A percentile compares a stretch with the other conserved stretches of the same genome.
Evolutionary conservation across 2,797 vertebrate genomes (phyloP).

Genomic region (Xenopus petersii): DNA sequence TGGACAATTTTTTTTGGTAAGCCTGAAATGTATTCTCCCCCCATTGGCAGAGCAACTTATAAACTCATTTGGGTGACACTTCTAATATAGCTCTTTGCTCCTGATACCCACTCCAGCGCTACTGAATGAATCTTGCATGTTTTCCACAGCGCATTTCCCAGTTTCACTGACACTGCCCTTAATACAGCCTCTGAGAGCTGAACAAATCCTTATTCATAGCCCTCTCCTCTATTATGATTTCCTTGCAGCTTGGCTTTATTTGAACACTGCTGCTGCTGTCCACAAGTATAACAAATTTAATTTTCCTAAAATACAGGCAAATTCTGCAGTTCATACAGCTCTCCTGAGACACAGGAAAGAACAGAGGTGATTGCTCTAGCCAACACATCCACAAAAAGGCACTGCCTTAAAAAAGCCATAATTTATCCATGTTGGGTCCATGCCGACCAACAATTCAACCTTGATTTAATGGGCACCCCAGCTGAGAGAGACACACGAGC

Average conservation of each 20-base stretch:
- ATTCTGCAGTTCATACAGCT: constrained; percentile 16
- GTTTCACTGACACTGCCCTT: constrained; percentile 17
- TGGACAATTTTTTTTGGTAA: too few species aligned
- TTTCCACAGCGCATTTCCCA: constrained; percentile 21
- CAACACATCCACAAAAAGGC: constrained; percentile 21
- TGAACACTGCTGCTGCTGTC: constrained; percentile 33
- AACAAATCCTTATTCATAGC: constrained; percentile 32
- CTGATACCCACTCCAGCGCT: constrained; percentile 1
- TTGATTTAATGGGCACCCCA: constrained; percentile 38
- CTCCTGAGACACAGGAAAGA: constrained; percentile 27
- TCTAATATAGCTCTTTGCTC: constrained; percentile 5
- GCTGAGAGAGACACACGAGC: constrained; percentile 27
- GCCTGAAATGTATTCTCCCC: too few species aligned
- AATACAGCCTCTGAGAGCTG: constrained; percentile 14
- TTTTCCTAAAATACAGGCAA: constrained; percentile 22
- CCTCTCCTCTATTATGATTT: constrained; percentile 15
- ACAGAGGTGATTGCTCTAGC: constrained; percentile 15
- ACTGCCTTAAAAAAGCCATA: constrained; percentile 38
- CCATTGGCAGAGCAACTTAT: background rate
- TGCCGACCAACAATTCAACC: constrained; percentile 31
- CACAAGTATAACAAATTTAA: constrained; percentile 42
- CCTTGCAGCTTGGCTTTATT: constrained; percentile 17
- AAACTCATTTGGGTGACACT: constrained; percentile 14
- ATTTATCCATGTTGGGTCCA: constrained; percentile 20
- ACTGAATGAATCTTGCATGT: background rate